Evolutionary conservation across 2,113 vertebrate species (phyloP).

Genomic region (Poeciliopsis retropinna): DNA sequence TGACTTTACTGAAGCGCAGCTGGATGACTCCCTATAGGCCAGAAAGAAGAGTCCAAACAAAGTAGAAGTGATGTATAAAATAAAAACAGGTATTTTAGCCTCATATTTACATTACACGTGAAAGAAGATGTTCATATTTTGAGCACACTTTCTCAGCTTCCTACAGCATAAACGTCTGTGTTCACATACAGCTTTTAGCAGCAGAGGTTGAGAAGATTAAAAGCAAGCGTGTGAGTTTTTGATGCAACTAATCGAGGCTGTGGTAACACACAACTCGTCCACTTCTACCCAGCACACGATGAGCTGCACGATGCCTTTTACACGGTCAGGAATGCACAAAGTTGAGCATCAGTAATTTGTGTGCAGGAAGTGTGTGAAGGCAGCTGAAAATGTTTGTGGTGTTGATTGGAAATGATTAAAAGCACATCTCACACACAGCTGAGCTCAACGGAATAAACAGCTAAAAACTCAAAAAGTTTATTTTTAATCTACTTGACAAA

Average conservation of each 20-base stretch:
- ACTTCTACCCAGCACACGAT: not conserved
- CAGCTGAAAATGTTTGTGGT: conserved; percentile 26
- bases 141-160: not conserved
- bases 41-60: not conserved
- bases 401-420: conserved; percentile 21
- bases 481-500: not conserved
- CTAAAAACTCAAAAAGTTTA: not conserved
- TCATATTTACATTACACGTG: not conserved
- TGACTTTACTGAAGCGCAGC: conserved; percentile 87
- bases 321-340: not conserved
- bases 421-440: not conserved
- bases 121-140: not conserved
- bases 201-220: not conserved
- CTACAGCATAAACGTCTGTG: not conserved
- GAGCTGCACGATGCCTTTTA: not conserved
- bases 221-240: not conserved
- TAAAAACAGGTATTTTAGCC: not conserved
- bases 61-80: not conserved
- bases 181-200: not conserved
- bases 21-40: conserved; percentile 84
- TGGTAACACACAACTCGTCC: not conserved
- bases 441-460: not conserved
- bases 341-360: conserved; percentile 11
- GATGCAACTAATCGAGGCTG: not conserved
- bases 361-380: conserved; percentile 52